Evolutionary conservation across 1,140 invertebrate genomes (phyloP), one percentile per base, ranked within the genome.

Genomic region (Sycophila sp.): DNA sequence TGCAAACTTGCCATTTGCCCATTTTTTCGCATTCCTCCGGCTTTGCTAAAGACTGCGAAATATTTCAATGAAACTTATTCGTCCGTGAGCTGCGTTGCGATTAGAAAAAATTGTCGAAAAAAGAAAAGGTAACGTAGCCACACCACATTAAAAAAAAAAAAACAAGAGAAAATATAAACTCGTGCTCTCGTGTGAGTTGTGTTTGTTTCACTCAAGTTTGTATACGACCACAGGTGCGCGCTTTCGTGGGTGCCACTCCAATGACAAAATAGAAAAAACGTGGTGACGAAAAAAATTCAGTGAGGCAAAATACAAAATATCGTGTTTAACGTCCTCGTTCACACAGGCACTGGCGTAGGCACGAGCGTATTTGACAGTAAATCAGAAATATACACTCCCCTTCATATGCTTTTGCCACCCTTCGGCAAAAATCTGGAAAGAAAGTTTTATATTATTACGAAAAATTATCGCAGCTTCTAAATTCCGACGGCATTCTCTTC

Each of bases 301-400:
- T 85, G 83, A 84, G 81, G 76, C 80, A 85, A 85, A 85, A 83
- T 83, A 84, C 79, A 85, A 83, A 83, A 83, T n/a, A 80, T 73
- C 75, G 77, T 80, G 76, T n/a, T n/a, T n/a, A n/a, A 76, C 80
- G 78, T 71, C 74, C 76, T 76, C 74, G 45, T 71, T 53, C 40
- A 62, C 36, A 73, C 51, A 74, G 30, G 60, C 66, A 78, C 71
- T 73, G 74, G 65, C 64, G 28, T 64, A 62, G 36, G 59, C 60
- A 24, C 63, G 62, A 66, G 42, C 55, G 11, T 59, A n/a, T 30
- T 36, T 11, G 28, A 73, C 59, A 65, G 38, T 40, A 42, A 69
- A 71, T 75, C 71, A 71, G 58, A 70, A 38, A 1, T n/a, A n/a
- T n/a, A n/a, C n/a, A n/a, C n/a, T n/a, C n/a, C n/a, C n/a, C n/a